Conservation (phyloP, 2,797 vertebrate genomes). For the Lepidocolaptes lacrymiger region DNA sequence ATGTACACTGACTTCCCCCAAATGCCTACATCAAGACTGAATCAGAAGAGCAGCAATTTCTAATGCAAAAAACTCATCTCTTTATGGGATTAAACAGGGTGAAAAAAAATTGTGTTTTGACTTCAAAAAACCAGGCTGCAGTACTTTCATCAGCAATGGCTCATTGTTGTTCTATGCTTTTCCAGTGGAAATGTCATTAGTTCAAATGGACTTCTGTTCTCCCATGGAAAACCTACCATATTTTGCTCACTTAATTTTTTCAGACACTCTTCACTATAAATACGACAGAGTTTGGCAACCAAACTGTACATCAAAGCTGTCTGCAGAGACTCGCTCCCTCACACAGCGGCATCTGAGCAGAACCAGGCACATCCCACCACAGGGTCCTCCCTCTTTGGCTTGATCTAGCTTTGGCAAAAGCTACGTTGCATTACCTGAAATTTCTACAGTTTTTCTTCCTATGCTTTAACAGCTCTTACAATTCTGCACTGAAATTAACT, state of each 20-base stretch:
- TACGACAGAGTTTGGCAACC: neutral
- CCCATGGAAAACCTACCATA: neutral
- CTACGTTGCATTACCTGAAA: neutral
- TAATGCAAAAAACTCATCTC: neutral
- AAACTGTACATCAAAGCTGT: neutral
- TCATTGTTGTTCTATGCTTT: neutral
- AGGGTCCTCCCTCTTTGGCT: neutral
- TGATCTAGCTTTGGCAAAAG: neutral
- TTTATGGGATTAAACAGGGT: neutral
- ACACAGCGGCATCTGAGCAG: neutral
- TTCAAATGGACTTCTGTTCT: neutral
- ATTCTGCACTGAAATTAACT: neutral
- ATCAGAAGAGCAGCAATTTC: neutral
- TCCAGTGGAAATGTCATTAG: neutral
- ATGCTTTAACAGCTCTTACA: neutral
- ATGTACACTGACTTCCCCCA: rapidly evolving
- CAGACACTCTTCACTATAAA: neutral
- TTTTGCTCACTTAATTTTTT: neutral
- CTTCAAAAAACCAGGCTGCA: neutral
- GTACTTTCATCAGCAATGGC: rapidly evolving
- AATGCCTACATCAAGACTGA: neutral
- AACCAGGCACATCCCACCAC: rapidly evolving
- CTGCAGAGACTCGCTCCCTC: neutral
- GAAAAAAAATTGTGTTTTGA: neutral
- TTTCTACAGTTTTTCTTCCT: neutral